These are phyloP conservation scores for Vireo griseus DNA, from an alignment of 2,797 vertebrate species.

Conservation along the genomic window DNA sequence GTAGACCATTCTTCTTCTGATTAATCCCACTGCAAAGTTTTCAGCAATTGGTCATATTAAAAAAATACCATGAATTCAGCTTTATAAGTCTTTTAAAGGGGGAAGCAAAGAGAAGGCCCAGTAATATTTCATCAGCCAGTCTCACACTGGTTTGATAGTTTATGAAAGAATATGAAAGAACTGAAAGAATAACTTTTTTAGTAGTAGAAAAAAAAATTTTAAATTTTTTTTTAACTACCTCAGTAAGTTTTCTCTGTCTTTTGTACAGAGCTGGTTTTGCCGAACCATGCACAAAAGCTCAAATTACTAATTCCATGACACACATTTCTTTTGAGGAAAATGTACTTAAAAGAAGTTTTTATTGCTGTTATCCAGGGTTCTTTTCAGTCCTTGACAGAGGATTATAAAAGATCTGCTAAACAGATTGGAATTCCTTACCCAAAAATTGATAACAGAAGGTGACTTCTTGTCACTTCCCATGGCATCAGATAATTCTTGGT, in stretches of 20 bases:
- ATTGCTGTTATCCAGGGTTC: not conserved
- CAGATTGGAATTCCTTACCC: not conserved
- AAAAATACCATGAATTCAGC: not conserved
- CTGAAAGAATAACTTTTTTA: not conserved
- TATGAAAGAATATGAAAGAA: not conserved
- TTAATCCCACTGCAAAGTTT: not conserved
- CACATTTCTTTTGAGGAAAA: not conserved
- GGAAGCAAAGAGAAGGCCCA: not conserved
- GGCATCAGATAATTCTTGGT: slow-evolving; percentile 1
- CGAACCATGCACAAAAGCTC: not conserved
- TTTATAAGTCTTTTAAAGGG: not conserved
- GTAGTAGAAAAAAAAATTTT: not conserved
- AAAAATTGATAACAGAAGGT: not conserved
- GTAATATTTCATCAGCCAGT: not conserved
- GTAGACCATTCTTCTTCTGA: not conserved
- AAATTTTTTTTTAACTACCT: not conserved
- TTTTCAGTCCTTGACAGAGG: not conserved
- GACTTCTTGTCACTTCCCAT: not conserved
- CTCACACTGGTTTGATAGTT: not conserved
- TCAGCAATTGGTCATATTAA: not conserved
- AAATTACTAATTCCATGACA: not conserved
- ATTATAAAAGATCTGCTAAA: not conserved
- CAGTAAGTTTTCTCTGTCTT: not conserved
- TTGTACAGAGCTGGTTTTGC: not conserved
- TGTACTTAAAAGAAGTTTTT: not conserved